Evolutionary conservation across 2,888 invertebrate species (phyloP), one percentile per base, ranked within the genome.

Genomic region (Celastrina argiolus): DNA sequence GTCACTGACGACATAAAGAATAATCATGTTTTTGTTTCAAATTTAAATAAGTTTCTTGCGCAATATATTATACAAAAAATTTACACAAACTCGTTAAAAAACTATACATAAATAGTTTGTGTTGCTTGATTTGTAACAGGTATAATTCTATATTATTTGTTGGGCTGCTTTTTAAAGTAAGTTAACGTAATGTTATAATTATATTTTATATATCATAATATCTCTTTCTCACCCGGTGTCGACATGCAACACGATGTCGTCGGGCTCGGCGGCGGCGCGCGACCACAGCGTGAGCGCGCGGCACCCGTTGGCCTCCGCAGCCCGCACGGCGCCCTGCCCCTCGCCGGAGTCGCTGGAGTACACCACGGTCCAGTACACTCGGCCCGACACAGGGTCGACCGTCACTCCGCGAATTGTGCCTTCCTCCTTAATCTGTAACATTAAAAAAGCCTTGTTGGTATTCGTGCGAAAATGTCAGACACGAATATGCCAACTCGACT

Each of bases 391-490:
- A 94, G 94, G 94, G 85, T 96, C 96, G 51, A 96, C 77, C 8
- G 96, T 94, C 65, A 97, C 87, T 56, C 96, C 96, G 76, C 95
- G 94, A 0, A 96, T 94, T 72, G 93, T 92, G 66, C 92, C 92
- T 63, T 94, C 82, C 65, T 92, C 92, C 12, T 85, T 88, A n/a
- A 65, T 56, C 65, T 65, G 58, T 64, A n/a, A n/a, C 14, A 45
- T 34, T 18, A 1, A 3, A 22, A 31, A 56, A 26, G 12, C 10
- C 22, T 16, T 42, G 6, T 42, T 14, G 41, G 4, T 14, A n/a
- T n/a, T n/a, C n/a, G n/a, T n/a, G n/a, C n/a, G n/a, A n/a, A n/a
- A n/a, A n/a, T n/a, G n/a, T n/a, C n/a, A n/a, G 16, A 42, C n/a
- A 42, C n/a, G 39, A 39, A 39, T 5, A 5, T 14, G 39, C 14